Percentiles rank a stretch among this genome's conserved stretches.
Evolutionary conservation across 2,113 vertebrate species (phyloP).

Genomic region (Hassar affinis): DNA sequence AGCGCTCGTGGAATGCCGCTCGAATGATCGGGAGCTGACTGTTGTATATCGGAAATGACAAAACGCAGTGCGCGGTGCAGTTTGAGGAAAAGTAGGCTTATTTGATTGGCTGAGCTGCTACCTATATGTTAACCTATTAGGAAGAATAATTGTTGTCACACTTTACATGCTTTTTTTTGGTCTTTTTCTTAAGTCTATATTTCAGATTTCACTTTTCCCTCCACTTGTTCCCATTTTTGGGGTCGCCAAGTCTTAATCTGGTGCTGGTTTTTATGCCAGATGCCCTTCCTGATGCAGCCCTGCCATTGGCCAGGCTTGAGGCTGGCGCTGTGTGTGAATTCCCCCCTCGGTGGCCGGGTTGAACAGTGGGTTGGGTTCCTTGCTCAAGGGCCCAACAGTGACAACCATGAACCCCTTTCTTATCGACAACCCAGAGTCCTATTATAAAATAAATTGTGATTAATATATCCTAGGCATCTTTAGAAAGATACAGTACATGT

Average conservation of each 20-base stretch:
- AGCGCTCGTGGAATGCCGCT: background rate
- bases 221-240: too few relatives aligned
- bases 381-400: too few relatives aligned
- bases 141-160: background rate
- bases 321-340: too few relatives aligned
- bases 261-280: too few relatives aligned
- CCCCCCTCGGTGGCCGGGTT: too few relatives aligned
- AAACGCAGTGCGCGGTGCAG: background rate
- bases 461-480: background rate
- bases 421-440: background rate
- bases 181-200: too few relatives aligned
- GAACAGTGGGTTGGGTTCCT: too few relatives aligned
- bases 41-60: background rate
- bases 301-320: too few relatives aligned
- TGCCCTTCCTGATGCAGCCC: too few relatives aligned
- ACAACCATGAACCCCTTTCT: too few relatives aligned
- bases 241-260: too few relatives aligned
- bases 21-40: background rate
- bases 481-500: background rate
- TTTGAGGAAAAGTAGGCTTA: background rate
- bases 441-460: background rate
- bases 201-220: too few relatives aligned
- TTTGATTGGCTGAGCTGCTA: background rate
- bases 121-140: background rate
- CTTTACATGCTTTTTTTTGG: background rate